Conservation (phyloP, 2,888 invertebrate genomes). For the Aphidoletes aphidimyza region DNA sequence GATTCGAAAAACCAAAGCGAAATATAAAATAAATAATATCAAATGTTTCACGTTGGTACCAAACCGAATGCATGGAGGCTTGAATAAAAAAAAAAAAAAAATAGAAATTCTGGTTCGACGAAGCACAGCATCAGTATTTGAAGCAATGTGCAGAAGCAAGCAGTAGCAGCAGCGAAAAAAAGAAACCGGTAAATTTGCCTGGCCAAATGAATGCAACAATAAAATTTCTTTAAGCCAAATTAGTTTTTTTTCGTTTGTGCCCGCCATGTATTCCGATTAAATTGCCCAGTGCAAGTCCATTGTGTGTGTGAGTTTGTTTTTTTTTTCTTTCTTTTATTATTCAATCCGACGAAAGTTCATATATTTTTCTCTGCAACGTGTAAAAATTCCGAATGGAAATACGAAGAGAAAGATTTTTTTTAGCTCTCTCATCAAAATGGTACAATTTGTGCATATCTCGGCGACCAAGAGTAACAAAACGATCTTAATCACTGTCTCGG, state of each 20-base stretch:
- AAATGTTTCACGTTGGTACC: not conserved
- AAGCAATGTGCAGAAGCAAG: not conserved
- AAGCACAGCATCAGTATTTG: no score
- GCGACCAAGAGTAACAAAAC: not conserved
- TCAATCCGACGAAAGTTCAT: not conserved
- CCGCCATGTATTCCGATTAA: not conserved
- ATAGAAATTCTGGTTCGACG: slow-evolving; percentile 1
- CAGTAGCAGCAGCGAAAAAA: not conserved
- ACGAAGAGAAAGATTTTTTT: not conserved
- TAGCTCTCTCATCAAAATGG: not conserved
- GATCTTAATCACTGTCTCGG: slow-evolving; percentile 10
- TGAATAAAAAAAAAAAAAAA: not conserved
- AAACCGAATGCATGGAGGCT: not conserved
- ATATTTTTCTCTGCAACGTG: not conserved
- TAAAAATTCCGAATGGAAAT: not conserved
- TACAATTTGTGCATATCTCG: slow-evolving; percentile 29
- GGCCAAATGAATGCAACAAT: slow-evolving; percentile 36
- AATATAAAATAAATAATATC: slow-evolving; percentile 10
- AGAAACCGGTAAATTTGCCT: slow-evolving; percentile 24
- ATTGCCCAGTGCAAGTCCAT: slow-evolving; percentile 26
- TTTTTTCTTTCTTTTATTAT: not conserved
- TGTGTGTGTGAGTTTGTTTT: not conserved
- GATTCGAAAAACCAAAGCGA: not conserved
- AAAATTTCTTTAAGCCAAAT: slow-evolving; percentile 35
- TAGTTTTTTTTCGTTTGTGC: slow-evolving; percentile 37